Evolutionary conservation across 2,888 invertebrate genomes (phyloP), one percentile per base, ranked within the genome.

Genomic region (Pheosia tremula): DNA sequence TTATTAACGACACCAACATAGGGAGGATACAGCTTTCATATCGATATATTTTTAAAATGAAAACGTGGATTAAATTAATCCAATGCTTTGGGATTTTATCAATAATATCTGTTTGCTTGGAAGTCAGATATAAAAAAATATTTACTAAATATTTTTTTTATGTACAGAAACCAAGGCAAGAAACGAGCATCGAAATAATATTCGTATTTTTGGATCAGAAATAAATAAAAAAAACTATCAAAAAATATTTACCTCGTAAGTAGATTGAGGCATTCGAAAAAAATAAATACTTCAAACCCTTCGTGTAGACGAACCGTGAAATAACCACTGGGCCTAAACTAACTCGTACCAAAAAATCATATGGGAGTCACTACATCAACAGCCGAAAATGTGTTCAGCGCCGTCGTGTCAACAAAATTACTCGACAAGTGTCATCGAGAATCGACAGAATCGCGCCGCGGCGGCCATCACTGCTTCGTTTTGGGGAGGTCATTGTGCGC

Each of bases 401-500:
- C 5, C 45, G 7, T 37, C 53, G 62, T 76, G 79, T 82, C 79
- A 84, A 84, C 75, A 83, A 70, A 77, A 83, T 81, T 80, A 80
- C 74, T 70, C 69, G 78, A 75, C 79, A 82, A 87, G 82, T 81
- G 80, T 80, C 84, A 81, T 83, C 77, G 81, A 74, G 66, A 70
- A 78, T 80, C 79, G 78, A 74, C 75, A 69, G 73, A 78, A 69
- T 11, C 56, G 43, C 67, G 72, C 49, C 64, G 64, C 64, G 64
- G 70, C 80, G 78, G 79, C 81, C 84, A 82, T 81, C 77, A 79
- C 79, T 77, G 79, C 78, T 79, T 80, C 83, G 80, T 83, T 85
- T 86, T 89, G 82, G 87, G 88, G 89, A 87, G 94, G 92, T 93
- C 92, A 89, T 84, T 87, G 90, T 74, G 87, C 91, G 84, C 81